Base-by-base conservation (phyloP, 2,113 vertebrate species). In the Theristicus caerulescens region DNA sequence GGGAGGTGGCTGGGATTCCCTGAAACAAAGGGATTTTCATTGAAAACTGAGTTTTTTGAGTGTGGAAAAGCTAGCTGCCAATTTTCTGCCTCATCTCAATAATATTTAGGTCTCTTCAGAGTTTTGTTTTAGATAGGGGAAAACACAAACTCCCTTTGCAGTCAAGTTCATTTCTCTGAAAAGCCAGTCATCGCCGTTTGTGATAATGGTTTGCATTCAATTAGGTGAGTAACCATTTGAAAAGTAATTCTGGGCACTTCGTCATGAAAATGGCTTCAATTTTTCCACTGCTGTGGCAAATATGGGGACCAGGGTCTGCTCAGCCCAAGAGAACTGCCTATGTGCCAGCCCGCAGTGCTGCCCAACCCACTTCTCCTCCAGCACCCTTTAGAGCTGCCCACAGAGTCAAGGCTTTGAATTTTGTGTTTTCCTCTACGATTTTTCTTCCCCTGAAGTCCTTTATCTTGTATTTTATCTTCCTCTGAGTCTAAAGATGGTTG, bases 361-460 rank as follows among this genome's bases (percentile, higher is more conserved):
- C 29, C 22, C 24, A 38, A 2, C 10, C 32, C 1, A 0, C 40
- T 31, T 47, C 10, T 2, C 19, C 27, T 19, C 42, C 2, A 1
- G 24, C 29, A 47, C 9, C 2, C 76, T 62, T 46, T 0, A 5
- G 36, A 67, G 19, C 27, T 1, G 1, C 57, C 13, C 1, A 0
- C 25, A 10, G 13, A 31, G 24, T 52, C 16, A 14, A 51, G 7
- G 26, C n/a, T 22, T 82, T 70, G 38, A 46, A 54, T 58, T 80
- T 27, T 14, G 18, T 26, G 17, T 11, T 77, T 82, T 67, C 5
- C 38, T 38, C 38, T 38, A 38, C 9, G 16, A 7, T 20, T 85
- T 76, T 71, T 6, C 1, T 20, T 42, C 11, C 24, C 26, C 21
- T 49, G 36, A 38, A 66, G 11, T 49, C 4, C 3, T 82, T 40